Conservation (phyloP, 2,113 vertebrate species). For the Calyptomena viridis region DNA sequence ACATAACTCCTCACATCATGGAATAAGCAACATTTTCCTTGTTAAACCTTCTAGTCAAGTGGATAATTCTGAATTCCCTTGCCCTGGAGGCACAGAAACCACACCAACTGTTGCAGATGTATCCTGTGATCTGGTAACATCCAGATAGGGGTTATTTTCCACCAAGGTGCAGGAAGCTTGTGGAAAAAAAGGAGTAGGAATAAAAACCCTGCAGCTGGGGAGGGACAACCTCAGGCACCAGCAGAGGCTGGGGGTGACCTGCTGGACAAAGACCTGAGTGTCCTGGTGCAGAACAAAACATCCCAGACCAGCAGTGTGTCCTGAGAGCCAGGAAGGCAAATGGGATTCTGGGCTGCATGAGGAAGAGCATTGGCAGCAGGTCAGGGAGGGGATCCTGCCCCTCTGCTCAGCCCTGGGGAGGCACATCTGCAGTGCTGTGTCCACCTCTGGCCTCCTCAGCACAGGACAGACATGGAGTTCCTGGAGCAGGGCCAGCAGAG, state of each 20-base stretch:
- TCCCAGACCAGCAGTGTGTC: not conserved
- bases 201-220: not conserved
- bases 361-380: not conserved
- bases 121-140: too few species aligned
- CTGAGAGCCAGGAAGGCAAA: not conserved
- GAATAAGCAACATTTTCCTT: not conserved
- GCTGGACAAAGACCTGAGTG: not conserved
- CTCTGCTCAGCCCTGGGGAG: not conserved
- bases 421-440: not conserved
- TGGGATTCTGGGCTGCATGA: not conserved
- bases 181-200: not conserved
- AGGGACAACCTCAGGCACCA: not conserved
- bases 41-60: not conserved
- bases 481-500: not conserved
- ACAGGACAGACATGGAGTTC: not conserved
- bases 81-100: not conserved
- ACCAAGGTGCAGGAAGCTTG: not conserved
- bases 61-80: not conserved
- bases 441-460: not conserved
- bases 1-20: not conserved
- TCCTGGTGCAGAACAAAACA: too few species aligned
- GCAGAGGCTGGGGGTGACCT: accelerated
- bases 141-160: not conserved
- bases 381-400: not conserved
- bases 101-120: not conserved